Conservation (phyloP, 2,888 invertebrate genomes). For the Cabera pusaria region DNA sequence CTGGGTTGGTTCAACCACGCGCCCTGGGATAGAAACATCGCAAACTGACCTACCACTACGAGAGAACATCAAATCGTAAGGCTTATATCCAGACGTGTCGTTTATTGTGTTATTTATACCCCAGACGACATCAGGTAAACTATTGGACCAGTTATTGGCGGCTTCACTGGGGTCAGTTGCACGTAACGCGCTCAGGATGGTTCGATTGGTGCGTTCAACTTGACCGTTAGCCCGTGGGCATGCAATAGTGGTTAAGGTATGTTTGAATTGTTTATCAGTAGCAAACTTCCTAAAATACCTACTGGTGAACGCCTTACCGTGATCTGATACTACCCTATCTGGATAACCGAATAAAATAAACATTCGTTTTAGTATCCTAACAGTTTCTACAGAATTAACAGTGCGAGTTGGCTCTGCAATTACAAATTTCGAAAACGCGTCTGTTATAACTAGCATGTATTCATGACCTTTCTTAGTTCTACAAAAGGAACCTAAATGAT, state of each 20-base stretch:
- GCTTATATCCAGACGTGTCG: constrained; percentile 26
- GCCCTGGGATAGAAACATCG: no score
- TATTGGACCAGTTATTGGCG: constrained; percentile 32
- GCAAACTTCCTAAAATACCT: constrained; percentile 31
- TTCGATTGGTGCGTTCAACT: constrained; percentile 35
- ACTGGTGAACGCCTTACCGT: constrained; percentile 1
- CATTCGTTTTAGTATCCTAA: background rate
- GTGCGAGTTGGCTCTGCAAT: constrained; percentile 29
- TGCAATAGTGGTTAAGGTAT: constrained; percentile 30
- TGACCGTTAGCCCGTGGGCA: constrained; percentile 36
- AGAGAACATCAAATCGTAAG: constrained; percentile 33
- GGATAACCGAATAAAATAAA: no score
- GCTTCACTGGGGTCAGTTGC: constrained; percentile 29
- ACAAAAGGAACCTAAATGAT: no score
- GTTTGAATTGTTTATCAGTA: constrained; percentile 29
- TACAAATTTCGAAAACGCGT: no score
- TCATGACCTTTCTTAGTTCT: constrained; percentile 30
- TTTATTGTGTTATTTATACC: no score
- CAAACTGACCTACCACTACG: no score
- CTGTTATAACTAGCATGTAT: constrained; percentile 34
- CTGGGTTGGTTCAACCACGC: no score
- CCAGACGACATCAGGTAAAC: no score
- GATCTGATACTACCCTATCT: no score
- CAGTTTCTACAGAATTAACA: constrained; percentile 18
- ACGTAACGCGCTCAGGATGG: constrained; percentile 9